Conservation (phyloP, 2,888 invertebrate species). For the Amaurobius ferox region DNA sequence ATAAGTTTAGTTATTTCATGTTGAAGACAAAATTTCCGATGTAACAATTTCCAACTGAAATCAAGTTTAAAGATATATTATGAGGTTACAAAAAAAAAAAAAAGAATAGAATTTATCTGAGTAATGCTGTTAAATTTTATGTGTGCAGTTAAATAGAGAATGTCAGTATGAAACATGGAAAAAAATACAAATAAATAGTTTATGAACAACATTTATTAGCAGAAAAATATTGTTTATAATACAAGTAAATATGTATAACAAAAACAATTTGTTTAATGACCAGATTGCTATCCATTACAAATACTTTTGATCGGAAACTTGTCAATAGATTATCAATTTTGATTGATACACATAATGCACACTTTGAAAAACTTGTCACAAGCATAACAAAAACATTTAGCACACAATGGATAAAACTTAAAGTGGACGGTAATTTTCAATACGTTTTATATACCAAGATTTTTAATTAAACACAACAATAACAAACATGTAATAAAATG, state of each 20-base stretch:
- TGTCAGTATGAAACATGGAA: background rate
- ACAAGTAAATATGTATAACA: slow-evolving; percentile 30
- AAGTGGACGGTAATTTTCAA: slow-evolving; percentile 6
- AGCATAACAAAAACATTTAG: background rate
- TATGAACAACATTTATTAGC: slow-evolving; percentile 52
- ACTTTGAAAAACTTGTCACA: background rate
- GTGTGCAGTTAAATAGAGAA: no score
- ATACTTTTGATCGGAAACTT: background rate
- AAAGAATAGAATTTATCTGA: no score
- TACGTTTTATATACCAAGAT: background rate
- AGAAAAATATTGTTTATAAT: slow-evolving; percentile 48
- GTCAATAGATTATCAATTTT: no score
- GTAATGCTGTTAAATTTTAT: no score
- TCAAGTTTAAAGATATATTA: no score
- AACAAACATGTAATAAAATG: background rate
- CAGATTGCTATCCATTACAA: slow-evolving; percentile 18
- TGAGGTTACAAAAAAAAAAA: no score
- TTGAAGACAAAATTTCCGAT: no score
- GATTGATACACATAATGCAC: background rate
- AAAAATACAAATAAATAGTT: background rate
- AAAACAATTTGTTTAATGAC: slow-evolving; percentile 46
- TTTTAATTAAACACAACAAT: background rate
- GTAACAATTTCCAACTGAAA: no score
- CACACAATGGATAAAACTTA: background rate
- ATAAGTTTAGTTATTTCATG: no score